These are phyloP conservation scores for Venustoraphidia nigricollis DNA, from an alignment of 2,888 invertebrate species.

Conservation along the genomic window DNA sequence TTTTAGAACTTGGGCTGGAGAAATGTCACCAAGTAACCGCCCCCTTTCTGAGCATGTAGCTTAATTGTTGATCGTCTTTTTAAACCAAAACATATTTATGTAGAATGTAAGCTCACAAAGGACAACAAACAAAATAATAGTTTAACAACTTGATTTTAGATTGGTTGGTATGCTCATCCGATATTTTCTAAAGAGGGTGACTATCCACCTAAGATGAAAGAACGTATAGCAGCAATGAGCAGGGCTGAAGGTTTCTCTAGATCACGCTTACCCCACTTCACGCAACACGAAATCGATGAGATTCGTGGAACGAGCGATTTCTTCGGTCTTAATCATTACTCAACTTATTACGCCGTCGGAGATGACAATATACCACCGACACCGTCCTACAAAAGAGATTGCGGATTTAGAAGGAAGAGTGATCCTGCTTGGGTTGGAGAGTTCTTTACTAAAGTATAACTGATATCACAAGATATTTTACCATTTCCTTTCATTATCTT, in stretches of 20 bases:
- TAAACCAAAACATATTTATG: no score
- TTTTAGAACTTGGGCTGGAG: no score
- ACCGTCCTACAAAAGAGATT: conserved; percentile 45
- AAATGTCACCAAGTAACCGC: no score
- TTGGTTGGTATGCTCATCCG: conserved; percentile 52
- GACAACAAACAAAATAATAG: no score
- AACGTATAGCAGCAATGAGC: conserved; percentile 38
- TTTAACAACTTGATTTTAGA: conserved; percentile 15
- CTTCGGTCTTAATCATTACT: conserved; percentile 61
- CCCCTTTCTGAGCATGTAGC: no score
- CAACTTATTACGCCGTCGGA: conserved; percentile 22
- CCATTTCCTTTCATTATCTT: no score
- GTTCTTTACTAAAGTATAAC: no score
- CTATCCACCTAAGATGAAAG: conserved; percentile 49
- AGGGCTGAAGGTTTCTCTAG: conserved; percentile 36
- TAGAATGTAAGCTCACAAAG: no score
- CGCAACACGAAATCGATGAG: conserved; percentile 37
- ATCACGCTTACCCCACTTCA: conserved; percentile 47
- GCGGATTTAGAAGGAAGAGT: conserved; percentile 37
- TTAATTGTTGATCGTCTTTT: no score
- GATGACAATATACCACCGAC: conserved; percentile 13
- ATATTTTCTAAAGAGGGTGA: conserved; percentile 45
- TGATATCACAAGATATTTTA: no score
- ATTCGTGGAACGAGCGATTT: conserved; percentile 52
- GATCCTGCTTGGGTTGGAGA: conserved; percentile 35